Base-by-base conservation (phyloP, 2,113 vertebrate species). In the Apodemus sylvaticus region DNA sequence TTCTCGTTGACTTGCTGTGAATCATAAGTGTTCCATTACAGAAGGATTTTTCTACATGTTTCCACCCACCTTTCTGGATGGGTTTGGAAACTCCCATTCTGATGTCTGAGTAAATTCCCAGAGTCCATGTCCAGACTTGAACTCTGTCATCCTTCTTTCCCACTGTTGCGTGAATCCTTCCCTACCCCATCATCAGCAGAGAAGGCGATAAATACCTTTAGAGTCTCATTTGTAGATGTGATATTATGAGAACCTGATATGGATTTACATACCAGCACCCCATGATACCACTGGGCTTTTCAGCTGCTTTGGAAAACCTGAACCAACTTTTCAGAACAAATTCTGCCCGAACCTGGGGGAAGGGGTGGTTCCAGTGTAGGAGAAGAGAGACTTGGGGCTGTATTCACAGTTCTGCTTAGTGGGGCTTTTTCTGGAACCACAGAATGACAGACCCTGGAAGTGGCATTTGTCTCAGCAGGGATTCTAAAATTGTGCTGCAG, bases 41-140 rank as follows among this genome's bases (percentile, higher is more conserved):
- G 14, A 64, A 51, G 17, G 48, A 68, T 74, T 55, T 97, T 98
- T 96, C 89, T 66, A 94, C 93, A 90, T 98, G 92, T 64, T 76
- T 97, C 92, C 76, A 12, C 29, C 55, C 51, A n/a, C 58, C 53
- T 90, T 85, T 85, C 55, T 71, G 36, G n/a, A 19, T 95, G 70
- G 58, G 14, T 68, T 62, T 89, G 73, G 85, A 92, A 94, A 96
- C 17, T 48, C 73, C 73, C 36, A 17, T 64, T 78, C 60, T 90
- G 58, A 66, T 66, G 78, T 53, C 60, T 68, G 22, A 79, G 60
- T 81, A 87, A 97, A 95, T 91, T 77, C n/a, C 45, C 71, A 93
- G 71, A 89, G 7, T 89, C 92, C 79, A 81, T 34, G 36, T 55
- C 94, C 45, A 48, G 62, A 88, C 60, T 66, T 89, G 51, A 79